Percentiles rank a stretch among this genome's conserved stretches.
Evolutionary conservation across 2,797 vertebrate species (phyloP).

Genomic region (Amniataba percoides): DNA sequence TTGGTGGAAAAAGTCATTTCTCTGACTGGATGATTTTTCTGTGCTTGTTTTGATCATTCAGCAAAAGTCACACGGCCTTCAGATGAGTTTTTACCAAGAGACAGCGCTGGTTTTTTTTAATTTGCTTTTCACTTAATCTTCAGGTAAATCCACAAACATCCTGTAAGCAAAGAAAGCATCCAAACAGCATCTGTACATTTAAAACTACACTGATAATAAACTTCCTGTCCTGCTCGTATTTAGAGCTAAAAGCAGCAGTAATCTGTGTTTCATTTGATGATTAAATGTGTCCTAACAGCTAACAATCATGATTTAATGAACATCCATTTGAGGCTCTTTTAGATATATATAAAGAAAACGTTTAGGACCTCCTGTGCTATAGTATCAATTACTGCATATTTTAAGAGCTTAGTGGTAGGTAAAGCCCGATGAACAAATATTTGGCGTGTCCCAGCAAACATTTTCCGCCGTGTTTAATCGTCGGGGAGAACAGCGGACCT

Average conservation of each 20-base stretch:
- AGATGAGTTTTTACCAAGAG: neutral
- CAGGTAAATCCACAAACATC: neutral
- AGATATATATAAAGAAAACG: conserved; percentile 20
- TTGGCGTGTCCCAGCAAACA: conserved; percentile 78
- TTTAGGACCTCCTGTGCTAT: conserved; percentile 46
- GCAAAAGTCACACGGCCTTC: neutral
- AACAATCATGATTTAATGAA: conserved; percentile 50
- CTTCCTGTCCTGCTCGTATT: conserved; percentile 16
- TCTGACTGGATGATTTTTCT: neutral
- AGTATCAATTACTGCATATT: conserved; percentile 77
- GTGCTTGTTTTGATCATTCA: neutral
- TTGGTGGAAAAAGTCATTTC: neutral
- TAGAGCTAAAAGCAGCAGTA: neutral
- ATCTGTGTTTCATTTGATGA: conserved; percentile 13
- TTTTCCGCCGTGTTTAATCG: conserved; percentile 74
- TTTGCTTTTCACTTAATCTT: conserved; percentile 10
- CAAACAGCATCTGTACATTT: neutral
- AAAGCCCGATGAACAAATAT: conserved; percentile 81
- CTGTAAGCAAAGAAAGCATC: neutral
- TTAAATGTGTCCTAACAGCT: conserved; percentile 25
- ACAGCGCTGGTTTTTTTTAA: neutral
- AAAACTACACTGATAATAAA: neutral
- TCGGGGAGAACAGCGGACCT: conserved; percentile 71
- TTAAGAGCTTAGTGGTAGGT: conserved; percentile 78
- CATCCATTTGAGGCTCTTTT: conserved; percentile 44